phyloP scores from a whole-genome alignment of 1,140 invertebrate species.

The Pissodes strobi region DNA sequence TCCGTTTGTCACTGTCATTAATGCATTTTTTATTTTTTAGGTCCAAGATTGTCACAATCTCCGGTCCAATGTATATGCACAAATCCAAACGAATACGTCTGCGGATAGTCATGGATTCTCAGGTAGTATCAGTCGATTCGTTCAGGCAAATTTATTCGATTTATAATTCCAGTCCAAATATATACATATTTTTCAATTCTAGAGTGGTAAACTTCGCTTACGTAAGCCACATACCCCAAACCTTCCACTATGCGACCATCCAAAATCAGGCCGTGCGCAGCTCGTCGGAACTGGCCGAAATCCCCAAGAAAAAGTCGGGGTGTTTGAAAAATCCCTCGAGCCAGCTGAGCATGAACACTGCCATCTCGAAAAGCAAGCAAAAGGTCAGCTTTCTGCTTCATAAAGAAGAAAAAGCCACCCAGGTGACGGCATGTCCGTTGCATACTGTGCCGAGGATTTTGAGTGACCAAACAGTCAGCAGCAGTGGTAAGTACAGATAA shows the following conservation, averaged over 20 bases:
- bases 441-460: too few relatives aligned
- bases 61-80: not conserved
- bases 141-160: too few relatives aligned
- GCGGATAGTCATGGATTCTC: not conserved
- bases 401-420: slow-evolving; percentile 29
- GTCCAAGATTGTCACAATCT: not conserved
- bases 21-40: slow-evolving; percentile 17
- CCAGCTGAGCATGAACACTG: slow-evolving; percentile 1
- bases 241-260: not conserved
- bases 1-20: slow-evolving; percentile 9
- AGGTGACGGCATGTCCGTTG: slow-evolving; percentile 20
- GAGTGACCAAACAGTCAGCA: too few relatives aligned
- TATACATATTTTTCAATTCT: not conserved
- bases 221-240: slow-evolving; percentile 3
- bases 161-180: not conserved
- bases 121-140: too few relatives aligned
- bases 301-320: slow-evolving; percentile 15
- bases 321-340: slow-evolving; percentile 21
- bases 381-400: slow-evolving; percentile 23
- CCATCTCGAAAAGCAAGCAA: slow-evolving; percentile 13
- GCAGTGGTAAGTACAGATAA: too few relatives aligned
- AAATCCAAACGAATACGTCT: not conserved
- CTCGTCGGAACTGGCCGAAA: not conserved
- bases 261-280: not conserved
- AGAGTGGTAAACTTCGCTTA: not conserved